Evolutionary conservation across 2,113 vertebrate genomes (phyloP).

Genomic region (Saiga tatarica): DNA sequence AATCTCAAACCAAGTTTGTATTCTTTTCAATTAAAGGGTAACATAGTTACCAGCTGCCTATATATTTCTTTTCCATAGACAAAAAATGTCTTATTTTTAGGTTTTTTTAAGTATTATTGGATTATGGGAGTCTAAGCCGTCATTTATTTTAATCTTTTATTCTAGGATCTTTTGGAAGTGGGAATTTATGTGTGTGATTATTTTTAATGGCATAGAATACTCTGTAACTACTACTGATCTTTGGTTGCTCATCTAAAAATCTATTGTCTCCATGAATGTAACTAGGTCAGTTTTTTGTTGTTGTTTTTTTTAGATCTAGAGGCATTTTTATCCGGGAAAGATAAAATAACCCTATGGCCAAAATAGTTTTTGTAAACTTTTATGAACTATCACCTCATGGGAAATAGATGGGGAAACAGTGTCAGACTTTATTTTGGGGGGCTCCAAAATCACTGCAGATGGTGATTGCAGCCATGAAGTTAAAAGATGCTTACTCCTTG

Average conservation of each 20-base stretch:
- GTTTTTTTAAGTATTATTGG: not conserved
- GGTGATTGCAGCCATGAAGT: too few relatives aligned
- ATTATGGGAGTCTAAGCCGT: not conserved
- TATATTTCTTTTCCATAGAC: not conserved
- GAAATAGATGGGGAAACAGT: too few relatives aligned
- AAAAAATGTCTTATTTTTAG: not conserved
- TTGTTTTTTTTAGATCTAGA: not conserved
- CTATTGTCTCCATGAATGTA: not conserved
- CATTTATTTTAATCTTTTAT: slow-evolving; percentile 24
- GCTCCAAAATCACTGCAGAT: too few relatives aligned
- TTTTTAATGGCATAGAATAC: not conserved
- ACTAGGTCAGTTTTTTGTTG: not conserved
- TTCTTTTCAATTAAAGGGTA: slow-evolving; percentile 27
- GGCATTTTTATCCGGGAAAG: slow-evolving; percentile 4
- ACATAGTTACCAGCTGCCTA: not conserved
- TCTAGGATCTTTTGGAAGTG: not conserved
- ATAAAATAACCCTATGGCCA: not conserved
- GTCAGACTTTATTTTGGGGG: too few relatives aligned
- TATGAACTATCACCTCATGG: not conserved
- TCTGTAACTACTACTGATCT: not conserved
- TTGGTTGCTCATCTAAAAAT: not conserved
- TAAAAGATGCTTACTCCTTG: too few relatives aligned
- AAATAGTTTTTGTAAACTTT: not conserved
- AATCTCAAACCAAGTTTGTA: not conserved
- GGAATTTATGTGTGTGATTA: not conserved